Conservation (phyloP, 2,888 invertebrate species). For the Scotopteryx bipunctaria region DNA sequence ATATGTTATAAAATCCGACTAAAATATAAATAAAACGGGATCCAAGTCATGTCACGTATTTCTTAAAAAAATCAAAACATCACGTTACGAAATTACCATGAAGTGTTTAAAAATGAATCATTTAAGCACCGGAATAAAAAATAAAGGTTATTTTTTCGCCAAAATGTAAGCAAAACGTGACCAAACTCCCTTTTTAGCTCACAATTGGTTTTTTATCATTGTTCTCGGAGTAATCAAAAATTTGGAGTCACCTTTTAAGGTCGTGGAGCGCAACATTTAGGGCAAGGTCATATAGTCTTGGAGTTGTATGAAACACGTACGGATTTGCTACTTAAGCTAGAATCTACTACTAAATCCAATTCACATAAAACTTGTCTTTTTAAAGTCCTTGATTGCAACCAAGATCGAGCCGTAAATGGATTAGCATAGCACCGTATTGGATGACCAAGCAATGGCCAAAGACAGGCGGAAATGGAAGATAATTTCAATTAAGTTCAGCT, state of each 20-base stretch:
- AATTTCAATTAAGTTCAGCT: too few species aligned
- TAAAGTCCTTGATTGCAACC: conserved; percentile 16
- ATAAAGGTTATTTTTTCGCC: conserved; percentile 35
- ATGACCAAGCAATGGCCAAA: too few species aligned
- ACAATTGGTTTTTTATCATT: conserved; percentile 43
- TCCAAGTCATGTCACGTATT: conserved; percentile 12
- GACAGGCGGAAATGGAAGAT: too few species aligned
- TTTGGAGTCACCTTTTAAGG: conserved; percentile 56
- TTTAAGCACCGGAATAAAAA: conserved; percentile 30
- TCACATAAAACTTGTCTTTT: conserved; percentile 16
- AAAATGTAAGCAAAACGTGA: conserved; percentile 38
- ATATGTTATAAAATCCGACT: neutral
- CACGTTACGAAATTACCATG: conserved; percentile 18
- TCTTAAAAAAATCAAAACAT: conserved; percentile 15
- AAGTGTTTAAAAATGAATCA: conserved; percentile 32
- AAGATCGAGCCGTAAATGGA: too few species aligned
- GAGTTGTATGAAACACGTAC: conserved; percentile 36
- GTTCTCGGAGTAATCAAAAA: conserved; percentile 50
- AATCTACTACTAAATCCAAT: conserved; percentile 16
- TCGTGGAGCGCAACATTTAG: conserved; percentile 38
- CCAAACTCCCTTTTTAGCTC: conserved; percentile 34
- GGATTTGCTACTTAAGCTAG: conserved; percentile 24
- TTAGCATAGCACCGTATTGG: too few species aligned
- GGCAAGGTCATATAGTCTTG: conserved; percentile 38
- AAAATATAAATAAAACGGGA: neutral